phyloP scores from a whole-genome alignment of 2,797 vertebrate species.

The Paratrypauchen microcephalus region DNA sequence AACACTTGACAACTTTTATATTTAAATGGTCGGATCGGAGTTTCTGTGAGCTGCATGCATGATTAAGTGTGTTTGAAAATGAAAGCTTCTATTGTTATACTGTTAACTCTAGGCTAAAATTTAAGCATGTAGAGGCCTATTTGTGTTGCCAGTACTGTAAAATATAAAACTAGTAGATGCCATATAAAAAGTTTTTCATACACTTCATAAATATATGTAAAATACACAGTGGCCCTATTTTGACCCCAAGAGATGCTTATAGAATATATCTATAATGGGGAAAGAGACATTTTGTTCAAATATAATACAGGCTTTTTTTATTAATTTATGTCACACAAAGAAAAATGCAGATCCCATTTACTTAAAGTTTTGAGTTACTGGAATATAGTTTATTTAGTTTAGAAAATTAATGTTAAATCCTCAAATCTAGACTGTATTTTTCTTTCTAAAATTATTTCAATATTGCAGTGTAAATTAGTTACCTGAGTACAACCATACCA shows the following conservation, averaged over 20 bases:
- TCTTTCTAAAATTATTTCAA: constrained; percentile 18
- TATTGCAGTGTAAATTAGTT: constrained; percentile 10
- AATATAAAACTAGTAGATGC: not conserved
- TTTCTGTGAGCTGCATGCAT: constrained; percentile 20
- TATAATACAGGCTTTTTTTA: too few relatives aligned
- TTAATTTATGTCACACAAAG: too few relatives aligned
- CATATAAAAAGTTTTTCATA: not conserved
- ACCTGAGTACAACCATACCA: constrained; percentile 17
- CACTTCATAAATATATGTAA: too few relatives aligned
- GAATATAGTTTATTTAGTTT: not conserved
- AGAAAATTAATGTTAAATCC: not conserved
- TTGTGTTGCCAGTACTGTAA: not conserved
- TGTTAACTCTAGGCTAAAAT: constrained; percentile 12
- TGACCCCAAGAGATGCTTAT: too few relatives aligned
- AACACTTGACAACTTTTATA: constrained; percentile 70
- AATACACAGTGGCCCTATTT: too few relatives aligned
- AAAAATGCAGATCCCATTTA: too few relatives aligned
- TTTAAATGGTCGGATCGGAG: constrained; percentile 47
- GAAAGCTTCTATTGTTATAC: constrained; percentile 16
- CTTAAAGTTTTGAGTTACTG: not conserved
- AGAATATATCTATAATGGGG: too few relatives aligned
- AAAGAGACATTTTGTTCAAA: too few relatives aligned
- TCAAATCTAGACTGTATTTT: not conserved
- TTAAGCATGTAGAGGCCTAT: not conserved
- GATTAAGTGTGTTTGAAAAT: constrained; percentile 27